Evolutionary conservation across 2,888 invertebrate genomes (phyloP), one percentile per base, ranked within the genome.

Genomic region (Lycocerus yunnanus): DNA sequence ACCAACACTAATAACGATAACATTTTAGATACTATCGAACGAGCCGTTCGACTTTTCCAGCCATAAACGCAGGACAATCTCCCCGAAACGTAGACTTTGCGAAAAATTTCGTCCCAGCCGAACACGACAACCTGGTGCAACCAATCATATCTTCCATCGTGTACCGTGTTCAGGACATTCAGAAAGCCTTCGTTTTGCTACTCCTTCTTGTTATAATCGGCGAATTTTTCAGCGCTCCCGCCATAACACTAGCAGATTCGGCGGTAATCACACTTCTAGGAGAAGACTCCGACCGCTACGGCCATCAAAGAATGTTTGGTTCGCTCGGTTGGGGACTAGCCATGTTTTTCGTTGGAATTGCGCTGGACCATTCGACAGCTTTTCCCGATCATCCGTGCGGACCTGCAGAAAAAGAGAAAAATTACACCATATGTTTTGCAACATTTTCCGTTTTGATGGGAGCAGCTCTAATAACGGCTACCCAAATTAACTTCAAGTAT

Each of bases 391-490:
- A 97, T 87, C 97, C 97, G 0, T 98, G 97, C 84, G 94, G 92
- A 0, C 95, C 96, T 8, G 95, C 95, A 83, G 90, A 92, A 75
- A 93, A 95, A 85, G 99, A 99, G 88, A 97, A 98, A 87, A 99
- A 99, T 88, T 99, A 99, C 88, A 97, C 97, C 43, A 96, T 99
- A 79, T 99, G 99, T 87, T 99, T 99, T 88, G 97, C 98, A 11
- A 97, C 97, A 65, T 99, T 99, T 88, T 96, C 97, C 15, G 95
- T 98, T 24, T 90, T 99, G 24, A 99, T 99, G 97, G 94, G 96
- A 1, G 97, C 96, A 65, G 97, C 99, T 1, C 90, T 98, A 72
- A 93, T 97, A 67, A 94, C 95, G 6, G 97, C 98, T 1, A 95
- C 97, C 0, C 97, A 96, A 89, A 95, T 95, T 73, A 90, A 89